These are phyloP conservation scores for Lydus trimaculatus DNA, from an alignment of 2,888 invertebrate species.

Conservation along the genomic window DNA sequence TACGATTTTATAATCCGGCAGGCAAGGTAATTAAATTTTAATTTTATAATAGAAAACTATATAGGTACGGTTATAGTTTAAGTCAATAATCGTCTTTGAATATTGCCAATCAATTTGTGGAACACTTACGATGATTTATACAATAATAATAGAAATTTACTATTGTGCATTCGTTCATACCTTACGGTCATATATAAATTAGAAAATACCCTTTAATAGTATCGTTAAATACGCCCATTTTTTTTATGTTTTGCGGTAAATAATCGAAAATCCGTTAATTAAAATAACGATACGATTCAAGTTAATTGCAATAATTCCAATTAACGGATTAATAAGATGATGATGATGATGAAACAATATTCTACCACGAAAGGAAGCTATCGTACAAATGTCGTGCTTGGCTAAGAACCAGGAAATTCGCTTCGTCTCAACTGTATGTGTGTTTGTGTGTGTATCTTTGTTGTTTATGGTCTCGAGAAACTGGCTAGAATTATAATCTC, in stretches of 20 bases:
- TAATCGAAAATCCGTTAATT: neutral
- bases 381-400: constrained; percentile 44
- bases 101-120: neutral
- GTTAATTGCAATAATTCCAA: neutral
- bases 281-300: neutral
- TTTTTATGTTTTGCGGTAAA: neutral
- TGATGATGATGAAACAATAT: constrained; percentile 1
- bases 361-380: constrained; percentile 41
- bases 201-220: neutral
- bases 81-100: neutral
- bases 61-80: neutral
- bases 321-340: neutral
- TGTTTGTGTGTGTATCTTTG: constrained; percentile 16
- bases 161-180: neutral
- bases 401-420: constrained; percentile 50
- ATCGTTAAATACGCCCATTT: neutral
- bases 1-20: neutral
- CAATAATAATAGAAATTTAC: neutral
- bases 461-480: constrained; percentile 51
- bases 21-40: neutral
- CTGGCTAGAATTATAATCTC: constrained; percentile 49
- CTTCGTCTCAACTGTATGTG: constrained; percentile 20
- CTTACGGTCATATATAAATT: neutral
- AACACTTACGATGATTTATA: neutral
- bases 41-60: neutral